Percentiles rank a stretch among this genome's conserved stretches.
phyloP scores from a whole-genome alignment of 2,888 invertebrate genomes.

The Trimorus sp. region DNA sequence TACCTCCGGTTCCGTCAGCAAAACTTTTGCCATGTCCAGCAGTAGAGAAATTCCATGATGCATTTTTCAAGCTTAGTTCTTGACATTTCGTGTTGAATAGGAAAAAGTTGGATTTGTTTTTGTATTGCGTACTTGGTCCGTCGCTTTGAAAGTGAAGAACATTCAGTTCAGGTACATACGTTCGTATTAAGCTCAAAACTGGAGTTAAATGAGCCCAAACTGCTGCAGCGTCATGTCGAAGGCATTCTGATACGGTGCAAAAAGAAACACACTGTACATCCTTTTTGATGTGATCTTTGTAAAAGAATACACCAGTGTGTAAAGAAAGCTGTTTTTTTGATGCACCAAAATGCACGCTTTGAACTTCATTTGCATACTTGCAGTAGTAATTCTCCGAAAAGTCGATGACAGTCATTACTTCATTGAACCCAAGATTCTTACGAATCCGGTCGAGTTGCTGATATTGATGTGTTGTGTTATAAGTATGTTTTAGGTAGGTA shows the following conservation, averaged over 20 bases:
- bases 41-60: background rate
- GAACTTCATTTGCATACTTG: conserved; percentile 2
- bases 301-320: conserved; percentile 25
- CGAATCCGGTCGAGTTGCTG: background rate
- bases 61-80: background rate
- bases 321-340: conserved; percentile 1
- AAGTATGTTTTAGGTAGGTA: background rate
- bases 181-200: background rate
- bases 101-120: conserved; percentile 16
- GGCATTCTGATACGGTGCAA: conserved; percentile 27
- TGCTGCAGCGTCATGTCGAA: conserved; percentile 28
- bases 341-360: conserved; percentile 8
- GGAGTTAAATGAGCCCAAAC: conserved; percentile 35
- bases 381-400: conserved; percentile 12
- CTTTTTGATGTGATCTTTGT: background rate
- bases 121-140: conserved; percentile 14
- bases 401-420: conserved; percentile 5
- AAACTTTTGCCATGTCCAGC: conserved; percentile 14
- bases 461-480: conserved; percentile 3
- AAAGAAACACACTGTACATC: conserved; percentile 15
- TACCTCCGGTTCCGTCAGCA: conserved; percentile 2
- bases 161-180: background rate
- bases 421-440: background rate
- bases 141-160: conserved; percentile 12
- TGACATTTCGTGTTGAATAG: conserved; percentile 2